These are phyloP conservation scores for Upupa epops DNA, from an alignment of 2,113 vertebrate species.

Conservation along the genomic window DNA sequence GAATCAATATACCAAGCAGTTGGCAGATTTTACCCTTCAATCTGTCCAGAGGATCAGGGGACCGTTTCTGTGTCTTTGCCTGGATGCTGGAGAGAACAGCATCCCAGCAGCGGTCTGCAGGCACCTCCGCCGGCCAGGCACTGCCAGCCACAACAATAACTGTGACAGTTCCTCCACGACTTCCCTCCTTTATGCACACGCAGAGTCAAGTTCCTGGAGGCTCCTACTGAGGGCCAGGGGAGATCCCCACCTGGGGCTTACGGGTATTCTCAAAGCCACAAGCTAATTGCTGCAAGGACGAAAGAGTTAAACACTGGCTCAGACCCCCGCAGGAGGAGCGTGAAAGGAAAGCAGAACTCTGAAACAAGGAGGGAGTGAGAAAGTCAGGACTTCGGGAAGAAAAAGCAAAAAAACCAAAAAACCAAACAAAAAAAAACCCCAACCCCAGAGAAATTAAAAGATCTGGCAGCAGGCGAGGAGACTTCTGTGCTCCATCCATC, in stretches of 20 bases:
- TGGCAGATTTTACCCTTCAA: conserved; percentile 50
- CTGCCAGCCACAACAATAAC: neutral
- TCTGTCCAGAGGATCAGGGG: conserved; percentile 33
- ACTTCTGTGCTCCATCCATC: neutral
- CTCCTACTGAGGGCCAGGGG: neutral
- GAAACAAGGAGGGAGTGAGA: neutral
- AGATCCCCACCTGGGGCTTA: neutral
- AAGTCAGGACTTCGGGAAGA: neutral
- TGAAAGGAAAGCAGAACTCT: conserved; percentile 32
- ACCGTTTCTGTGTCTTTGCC: neutral
- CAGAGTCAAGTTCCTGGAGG: neutral
- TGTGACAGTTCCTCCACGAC: neutral
- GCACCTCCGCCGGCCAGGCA: neutral
- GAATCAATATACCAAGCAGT: conserved; percentile 44
- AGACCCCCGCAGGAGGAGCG: neutral
- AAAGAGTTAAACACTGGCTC: conserved; percentile 26
- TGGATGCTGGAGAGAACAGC: neutral
- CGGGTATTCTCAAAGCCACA: neutral
- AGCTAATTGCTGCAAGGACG: neutral
- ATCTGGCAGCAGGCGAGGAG: neutral
- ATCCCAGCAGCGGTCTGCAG: conserved; percentile 15
- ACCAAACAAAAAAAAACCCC: too few species aligned
- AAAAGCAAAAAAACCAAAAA: too few species aligned
- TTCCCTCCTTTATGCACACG: neutral
- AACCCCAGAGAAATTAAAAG: too few species aligned